These are phyloP conservation scores for Pseudococcus longispinus DNA, from an alignment of 2,888 invertebrate genomes.

Conservation along the genomic window DNA sequence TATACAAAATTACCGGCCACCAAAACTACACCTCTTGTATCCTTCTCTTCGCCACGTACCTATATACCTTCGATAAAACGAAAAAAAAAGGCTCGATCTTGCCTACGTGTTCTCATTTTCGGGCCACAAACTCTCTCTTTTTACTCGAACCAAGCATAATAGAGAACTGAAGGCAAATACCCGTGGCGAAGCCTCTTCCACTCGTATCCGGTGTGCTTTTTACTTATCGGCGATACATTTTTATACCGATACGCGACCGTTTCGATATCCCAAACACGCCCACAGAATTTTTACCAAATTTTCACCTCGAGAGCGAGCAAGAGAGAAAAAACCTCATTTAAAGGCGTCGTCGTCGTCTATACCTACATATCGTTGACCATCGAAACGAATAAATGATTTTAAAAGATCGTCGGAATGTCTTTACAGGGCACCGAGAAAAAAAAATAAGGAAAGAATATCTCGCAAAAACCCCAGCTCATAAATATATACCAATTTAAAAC, in stretches of 20 bases:
- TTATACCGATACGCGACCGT: background rate
- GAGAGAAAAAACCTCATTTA: background rate
- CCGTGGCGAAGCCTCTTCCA: background rate
- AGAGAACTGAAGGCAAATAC: background rate
- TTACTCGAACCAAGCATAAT: background rate
- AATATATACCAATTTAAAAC: conserved; percentile 15
- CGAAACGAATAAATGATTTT: conserved; percentile 16
- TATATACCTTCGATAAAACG: background rate
- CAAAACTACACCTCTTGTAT: background rate
- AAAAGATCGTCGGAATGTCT: background rate
- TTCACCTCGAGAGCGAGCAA: background rate
- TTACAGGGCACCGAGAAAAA: background rate
- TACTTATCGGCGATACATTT: background rate
- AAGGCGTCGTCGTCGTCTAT: background rate
- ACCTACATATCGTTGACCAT: background rate
- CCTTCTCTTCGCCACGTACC: background rate
- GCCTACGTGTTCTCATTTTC: background rate
- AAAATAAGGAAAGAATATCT: background rate
- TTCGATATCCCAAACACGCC: conserved; percentile 20
- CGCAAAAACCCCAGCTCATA: background rate
- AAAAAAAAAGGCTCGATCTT: background rate
- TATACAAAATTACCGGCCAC: background rate
- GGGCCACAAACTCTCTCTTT: background rate
- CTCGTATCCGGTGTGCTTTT: background rate
- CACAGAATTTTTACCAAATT: conserved; percentile 4